Conservation (phyloP, 2,113 vertebrate species). For the Telmatochromis bifrenatus region DNA sequence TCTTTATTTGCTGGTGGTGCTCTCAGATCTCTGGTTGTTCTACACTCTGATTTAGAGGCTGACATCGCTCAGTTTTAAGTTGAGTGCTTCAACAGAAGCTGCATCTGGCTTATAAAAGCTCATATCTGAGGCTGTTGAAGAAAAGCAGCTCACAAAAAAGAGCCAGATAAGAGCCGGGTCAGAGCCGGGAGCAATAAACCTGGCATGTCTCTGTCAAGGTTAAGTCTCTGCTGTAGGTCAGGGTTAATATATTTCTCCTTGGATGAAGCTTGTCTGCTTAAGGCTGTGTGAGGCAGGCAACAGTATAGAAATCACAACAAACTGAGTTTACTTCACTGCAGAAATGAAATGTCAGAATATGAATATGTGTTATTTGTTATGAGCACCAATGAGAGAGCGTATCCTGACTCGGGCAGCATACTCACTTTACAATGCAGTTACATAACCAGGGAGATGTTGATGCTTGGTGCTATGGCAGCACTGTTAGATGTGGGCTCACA, state of each 20-base stretch:
- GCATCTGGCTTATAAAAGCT: background rate
- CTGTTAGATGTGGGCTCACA: background rate
- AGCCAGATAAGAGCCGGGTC: background rate
- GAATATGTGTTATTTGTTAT: background rate
- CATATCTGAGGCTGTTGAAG: background rate
- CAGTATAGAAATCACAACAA: background rate
- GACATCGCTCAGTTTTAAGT: background rate
- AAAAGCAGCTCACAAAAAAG: background rate
- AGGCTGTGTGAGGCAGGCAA: background rate
- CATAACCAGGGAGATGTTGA: background rate
- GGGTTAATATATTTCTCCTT: background rate
- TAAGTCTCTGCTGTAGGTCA: background rate
- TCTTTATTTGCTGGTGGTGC: background rate
- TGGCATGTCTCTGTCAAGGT: background rate
- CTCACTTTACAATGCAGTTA: background rate
- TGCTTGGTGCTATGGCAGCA: background rate
- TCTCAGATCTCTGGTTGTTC: background rate
- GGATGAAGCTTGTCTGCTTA: background rate
- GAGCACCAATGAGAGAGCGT: background rate
- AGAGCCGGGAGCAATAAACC: background rate
- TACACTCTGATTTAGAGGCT: background rate
- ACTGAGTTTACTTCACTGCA: background rate
- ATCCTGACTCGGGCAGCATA: background rate
- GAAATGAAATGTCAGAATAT: background rate
- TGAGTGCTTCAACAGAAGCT: background rate